Conservation (phyloP, 2,113 vertebrate genomes). For the Bos taurus region ARS-UCD2.0 NC_037342.1:18523001-18523500, state of each 20-base stretch:
- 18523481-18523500: background rate
- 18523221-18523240: background rate
- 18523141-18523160: background rate
- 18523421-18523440: background rate
- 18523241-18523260: background rate
- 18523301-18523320: background rate
- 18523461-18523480: background rate
- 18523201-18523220: background rate
- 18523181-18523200: background rate
- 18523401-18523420: background rate
- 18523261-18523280: background rate
- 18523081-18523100: background rate
- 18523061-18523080: background rate
- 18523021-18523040: background rate
- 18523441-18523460: background rate
- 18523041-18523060: rapidly evolving
- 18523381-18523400: background rate
- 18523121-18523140: background rate
- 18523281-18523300: background rate
- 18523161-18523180: background rate
- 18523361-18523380: background rate
- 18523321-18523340: background rate
- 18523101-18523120: background rate
- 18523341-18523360: background rate
- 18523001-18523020: background rate